A percentile compares a stretch with the other conserved stretches of the same genome.
phyloP scores from a whole-genome alignment of 1,140 invertebrate genomes.

The Zaprionus davidi region DNA sequence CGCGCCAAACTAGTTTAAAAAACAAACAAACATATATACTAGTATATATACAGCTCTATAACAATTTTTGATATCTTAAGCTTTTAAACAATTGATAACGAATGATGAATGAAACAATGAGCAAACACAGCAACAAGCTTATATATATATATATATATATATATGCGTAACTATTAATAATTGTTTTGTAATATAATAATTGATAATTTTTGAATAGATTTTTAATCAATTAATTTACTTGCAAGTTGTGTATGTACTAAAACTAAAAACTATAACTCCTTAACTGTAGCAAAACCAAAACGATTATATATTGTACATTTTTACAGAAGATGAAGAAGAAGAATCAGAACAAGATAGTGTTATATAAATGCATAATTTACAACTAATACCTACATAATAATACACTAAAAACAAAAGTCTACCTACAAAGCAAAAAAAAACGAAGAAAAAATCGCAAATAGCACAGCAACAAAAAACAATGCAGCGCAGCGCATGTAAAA shows the following conservation, averaged over 20 bases:
- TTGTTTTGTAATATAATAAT: slow-evolving; percentile 78
- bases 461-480: slow-evolving; percentile 51
- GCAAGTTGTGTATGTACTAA: slow-evolving; percentile 77
- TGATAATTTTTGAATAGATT: slow-evolving; percentile 54
- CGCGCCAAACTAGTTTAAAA: slow-evolving; percentile 81
- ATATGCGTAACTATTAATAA: slow-evolving; percentile 43
- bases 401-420: slow-evolving; percentile 80
- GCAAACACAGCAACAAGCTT: slow-evolving; percentile 49
- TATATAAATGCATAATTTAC: slow-evolving; percentile 63
- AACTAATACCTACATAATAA: slow-evolving; percentile 64
- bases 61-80: slow-evolving; percentile 45
- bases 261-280: slow-evolving; percentile 46
- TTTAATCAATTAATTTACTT: slow-evolving; percentile 63
- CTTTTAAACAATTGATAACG: slow-evolving; percentile 37
- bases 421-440: slow-evolving; percentile 46
- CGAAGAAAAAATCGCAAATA: slow-evolving; percentile 39
- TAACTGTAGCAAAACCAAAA: slow-evolving; percentile 79
- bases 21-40: slow-evolving; percentile 55
- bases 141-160: slow-evolving; percentile 54
- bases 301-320: slow-evolving; percentile 66
- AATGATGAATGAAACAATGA: slow-evolving; percentile 7
- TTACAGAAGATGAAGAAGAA: slow-evolving; percentile 39
- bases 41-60: slow-evolving; percentile 34
- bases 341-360: slow-evolving; percentile 34
- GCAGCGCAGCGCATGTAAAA: slow-evolving; percentile 78